A percentile compares a stretch with the other conserved stretches of the same genome.
phyloP scores from a whole-genome alignment of 1,140 invertebrate genomes.

The Drosophila trapezifrons region DNA sequence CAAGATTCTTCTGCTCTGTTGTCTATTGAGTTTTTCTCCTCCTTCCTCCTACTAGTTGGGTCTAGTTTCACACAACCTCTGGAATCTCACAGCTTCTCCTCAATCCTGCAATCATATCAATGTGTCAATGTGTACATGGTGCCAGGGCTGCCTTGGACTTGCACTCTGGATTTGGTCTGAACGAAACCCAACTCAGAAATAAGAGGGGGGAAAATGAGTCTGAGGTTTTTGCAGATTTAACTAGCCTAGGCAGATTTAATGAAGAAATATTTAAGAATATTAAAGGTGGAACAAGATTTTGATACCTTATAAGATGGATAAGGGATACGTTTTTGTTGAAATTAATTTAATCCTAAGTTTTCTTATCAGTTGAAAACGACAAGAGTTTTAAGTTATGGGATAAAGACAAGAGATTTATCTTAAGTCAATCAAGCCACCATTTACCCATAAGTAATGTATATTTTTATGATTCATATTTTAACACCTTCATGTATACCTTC shows the following conservation, averaged over 20 bases:
- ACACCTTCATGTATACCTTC: background rate
- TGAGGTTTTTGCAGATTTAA: background rate
- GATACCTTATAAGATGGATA: no score
- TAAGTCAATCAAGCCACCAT: no score
- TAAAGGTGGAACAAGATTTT: background rate
- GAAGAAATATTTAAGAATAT: background rate
- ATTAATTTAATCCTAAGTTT: background rate
- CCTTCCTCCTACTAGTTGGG: background rate
- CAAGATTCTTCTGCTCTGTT: conserved; percentile 22
- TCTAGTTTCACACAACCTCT: background rate
- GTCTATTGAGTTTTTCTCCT: conserved; percentile 1
- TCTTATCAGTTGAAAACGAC: background rate
- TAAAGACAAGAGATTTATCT: no score
- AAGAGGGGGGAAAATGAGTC: background rate
- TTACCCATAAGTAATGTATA: no score
- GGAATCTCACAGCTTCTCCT: background rate
- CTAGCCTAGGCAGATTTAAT: background rate
- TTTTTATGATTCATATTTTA: background rate
- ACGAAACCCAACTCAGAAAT: conserved; percentile 3
- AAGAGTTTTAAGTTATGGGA: no score
- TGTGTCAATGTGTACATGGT: conserved; percentile 70
- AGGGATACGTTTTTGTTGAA: background rate
- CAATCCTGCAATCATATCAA: conserved; percentile 65
- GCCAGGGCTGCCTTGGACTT: conserved; percentile 12
- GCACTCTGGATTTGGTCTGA: conserved; percentile 27